Conservation (phyloP, 2,797 vertebrate genomes). For the Dipus sagitta region DNA sequence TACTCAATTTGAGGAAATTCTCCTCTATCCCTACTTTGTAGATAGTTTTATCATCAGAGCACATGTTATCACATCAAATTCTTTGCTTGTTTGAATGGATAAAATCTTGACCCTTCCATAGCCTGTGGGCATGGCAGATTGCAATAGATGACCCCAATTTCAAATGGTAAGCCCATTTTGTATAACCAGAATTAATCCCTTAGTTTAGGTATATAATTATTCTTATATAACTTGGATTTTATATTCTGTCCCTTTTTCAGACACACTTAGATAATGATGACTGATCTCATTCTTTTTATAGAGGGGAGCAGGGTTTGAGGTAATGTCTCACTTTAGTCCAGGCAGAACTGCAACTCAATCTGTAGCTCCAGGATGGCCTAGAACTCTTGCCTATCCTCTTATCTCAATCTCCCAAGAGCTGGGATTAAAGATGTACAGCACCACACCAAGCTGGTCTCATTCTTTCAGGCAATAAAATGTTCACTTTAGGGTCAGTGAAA, state of each 20-base stretch:
- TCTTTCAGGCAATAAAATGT: neutral
- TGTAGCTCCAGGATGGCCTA: too few relatives aligned
- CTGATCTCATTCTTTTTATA: neutral
- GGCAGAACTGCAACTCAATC: too few relatives aligned
- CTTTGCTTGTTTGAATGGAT: neutral
- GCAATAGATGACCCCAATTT: neutral
- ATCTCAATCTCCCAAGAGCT: too few relatives aligned
- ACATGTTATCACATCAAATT: neutral
- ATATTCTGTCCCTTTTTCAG: constrained; percentile 1
- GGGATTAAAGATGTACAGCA: too few relatives aligned
- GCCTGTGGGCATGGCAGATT: neutral
- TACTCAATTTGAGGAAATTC: neutral
- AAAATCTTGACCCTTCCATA: neutral
- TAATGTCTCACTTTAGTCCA: too few relatives aligned
- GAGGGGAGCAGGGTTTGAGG: too few relatives aligned
- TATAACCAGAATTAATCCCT: neutral
- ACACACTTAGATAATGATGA: neutral
- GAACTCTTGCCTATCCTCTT: too few relatives aligned
- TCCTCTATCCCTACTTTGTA: neutral
- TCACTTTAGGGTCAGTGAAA: neutral
- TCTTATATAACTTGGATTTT: neutral
- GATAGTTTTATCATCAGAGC: neutral
- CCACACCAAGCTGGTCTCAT: too few relatives aligned
- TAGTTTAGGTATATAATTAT: neutral
- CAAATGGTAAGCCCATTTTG: neutral